Evolutionary conservation across 2,113 vertebrate species (phyloP), one percentile per base, ranked within the genome.

Genomic region (Etheostoma spectabile): DNA sequence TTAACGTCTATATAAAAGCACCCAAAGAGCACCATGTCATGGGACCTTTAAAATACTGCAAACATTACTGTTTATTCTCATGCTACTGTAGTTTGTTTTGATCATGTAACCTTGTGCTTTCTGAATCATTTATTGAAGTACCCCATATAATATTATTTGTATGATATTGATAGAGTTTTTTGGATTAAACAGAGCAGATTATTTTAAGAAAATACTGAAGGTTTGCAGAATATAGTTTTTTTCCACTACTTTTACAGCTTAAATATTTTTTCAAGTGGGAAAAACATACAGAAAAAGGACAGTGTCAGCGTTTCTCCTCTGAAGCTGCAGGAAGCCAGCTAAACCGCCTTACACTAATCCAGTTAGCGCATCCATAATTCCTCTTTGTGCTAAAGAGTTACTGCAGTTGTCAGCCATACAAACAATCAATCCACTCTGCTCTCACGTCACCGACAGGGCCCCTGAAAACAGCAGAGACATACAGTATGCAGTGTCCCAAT

Each of bases 331-430:
- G 27, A 79, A 80, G 67, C 55, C 63, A 64, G 61, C 57, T 89
- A 82, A 91, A 90, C 86, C 56, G 24, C 79, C 81, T 91, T 84
- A 75, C 65, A 86, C 85, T 90, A 92, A 92, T 93, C 89, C 90
- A 82, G 51, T 89, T 93, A 91, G 85, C 82, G 45, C 59, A 35
- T 42, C 62, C 45, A 82, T 92, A 91, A 90, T 88, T 86, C 85
- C 51, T 80, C 71, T 84, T 83, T 86, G 81, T 82, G 81, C 75
- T 87, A 69, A 90, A 90, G 76, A 83, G 59, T 79, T 57, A 76
- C 46, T 65, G 62, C 85, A 87, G 80, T 60, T 69, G 66, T 83
- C 80, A 79, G 67, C 71, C 82, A 77, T 27, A 77, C 68, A 84
- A 18, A 86, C 49, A 80, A 64, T 13, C 74, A 77, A 35, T 74